Percentiles rank a stretch among this genome's conserved stretches.
Conservation (phyloP, 2,797 vertebrate species). For the Ataeniobius toweri region DNA sequence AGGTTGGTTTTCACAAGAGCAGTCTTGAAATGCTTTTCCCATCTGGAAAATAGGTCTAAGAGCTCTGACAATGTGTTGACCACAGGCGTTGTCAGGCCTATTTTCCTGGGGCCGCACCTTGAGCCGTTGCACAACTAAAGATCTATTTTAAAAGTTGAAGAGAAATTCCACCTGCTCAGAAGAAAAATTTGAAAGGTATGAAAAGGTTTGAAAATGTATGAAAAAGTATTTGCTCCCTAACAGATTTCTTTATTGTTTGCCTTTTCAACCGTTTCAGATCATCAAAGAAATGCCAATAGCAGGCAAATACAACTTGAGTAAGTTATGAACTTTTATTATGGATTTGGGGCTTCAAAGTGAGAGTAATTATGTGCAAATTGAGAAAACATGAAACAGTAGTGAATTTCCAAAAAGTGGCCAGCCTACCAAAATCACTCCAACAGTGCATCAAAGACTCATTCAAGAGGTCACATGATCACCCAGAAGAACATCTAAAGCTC, state of each 20-base stretch:
- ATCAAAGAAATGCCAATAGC: not conserved
- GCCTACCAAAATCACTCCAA: too few relatives aligned
- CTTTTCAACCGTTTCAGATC: not conserved
- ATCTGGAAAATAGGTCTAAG: not conserved
- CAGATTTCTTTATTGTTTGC: not conserved
- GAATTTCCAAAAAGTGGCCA: too few relatives aligned
- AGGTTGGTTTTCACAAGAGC: slow-evolving; percentile 46
- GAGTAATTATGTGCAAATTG: too few relatives aligned
- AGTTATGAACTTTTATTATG: too few relatives aligned
- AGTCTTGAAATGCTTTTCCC: not conserved
- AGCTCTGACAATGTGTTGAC: not conserved
- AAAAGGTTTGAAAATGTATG: not conserved
- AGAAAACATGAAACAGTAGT: too few relatives aligned
- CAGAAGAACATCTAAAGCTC: too few relatives aligned
- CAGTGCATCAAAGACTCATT: too few relatives aligned
- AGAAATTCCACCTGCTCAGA: not conserved
- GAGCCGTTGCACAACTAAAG: too few relatives aligned
- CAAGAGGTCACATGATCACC: too few relatives aligned
- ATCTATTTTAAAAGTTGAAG: not conserved
- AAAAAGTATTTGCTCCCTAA: not conserved
- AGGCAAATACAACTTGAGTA: not conserved
- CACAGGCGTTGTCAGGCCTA: not conserved
- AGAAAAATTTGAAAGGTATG: not conserved
- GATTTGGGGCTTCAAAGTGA: too few relatives aligned
- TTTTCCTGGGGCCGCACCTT: too few relatives aligned